Conservation (phyloP, 2,113 vertebrate genomes). For the Perca schrenkii region DNA sequence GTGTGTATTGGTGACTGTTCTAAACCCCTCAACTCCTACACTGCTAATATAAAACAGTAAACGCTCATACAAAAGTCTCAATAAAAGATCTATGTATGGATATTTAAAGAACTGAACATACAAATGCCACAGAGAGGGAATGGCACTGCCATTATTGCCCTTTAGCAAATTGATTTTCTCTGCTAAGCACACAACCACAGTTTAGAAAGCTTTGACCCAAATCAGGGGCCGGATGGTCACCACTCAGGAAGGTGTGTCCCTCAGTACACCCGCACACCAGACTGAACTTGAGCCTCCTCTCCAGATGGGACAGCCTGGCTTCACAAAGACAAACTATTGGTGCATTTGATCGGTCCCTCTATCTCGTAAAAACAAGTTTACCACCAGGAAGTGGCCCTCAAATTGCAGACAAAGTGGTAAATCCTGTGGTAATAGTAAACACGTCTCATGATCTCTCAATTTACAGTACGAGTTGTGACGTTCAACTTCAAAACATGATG, state of each 20-base stretch:
- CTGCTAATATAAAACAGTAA: slow-evolving; percentile 11
- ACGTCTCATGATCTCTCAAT: not conserved
- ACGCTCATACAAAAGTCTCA: slow-evolving; percentile 7
- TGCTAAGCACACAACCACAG: not conserved
- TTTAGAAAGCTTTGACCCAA: not conserved
- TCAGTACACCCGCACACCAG: not conserved
- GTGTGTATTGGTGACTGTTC: not conserved
- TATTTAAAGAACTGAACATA: slow-evolving; percentile 7
- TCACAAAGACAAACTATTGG: not conserved
- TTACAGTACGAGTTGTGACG: not conserved
- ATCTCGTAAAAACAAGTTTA: not conserved
- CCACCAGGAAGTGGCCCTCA: not conserved
- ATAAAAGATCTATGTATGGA: not conserved
- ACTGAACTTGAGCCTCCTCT: not conserved
- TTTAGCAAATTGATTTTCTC: not conserved
- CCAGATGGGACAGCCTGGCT: not conserved
- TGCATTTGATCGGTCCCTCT: not conserved
- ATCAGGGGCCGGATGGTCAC: not conserved
- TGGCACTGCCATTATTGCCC: not conserved
- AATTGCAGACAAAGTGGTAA: not conserved
- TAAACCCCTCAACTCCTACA: not conserved
- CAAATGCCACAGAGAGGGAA: not conserved
- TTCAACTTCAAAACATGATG: not conserved
- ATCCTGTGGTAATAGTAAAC: not conserved
- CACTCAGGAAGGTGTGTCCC: not conserved